Percentiles rank a stretch among this genome's conserved stretches.
These are phyloP conservation scores for Darevskia mixta DNA, from an alignment of 2,797 vertebrate species.

Conservation along the genomic window DNA sequence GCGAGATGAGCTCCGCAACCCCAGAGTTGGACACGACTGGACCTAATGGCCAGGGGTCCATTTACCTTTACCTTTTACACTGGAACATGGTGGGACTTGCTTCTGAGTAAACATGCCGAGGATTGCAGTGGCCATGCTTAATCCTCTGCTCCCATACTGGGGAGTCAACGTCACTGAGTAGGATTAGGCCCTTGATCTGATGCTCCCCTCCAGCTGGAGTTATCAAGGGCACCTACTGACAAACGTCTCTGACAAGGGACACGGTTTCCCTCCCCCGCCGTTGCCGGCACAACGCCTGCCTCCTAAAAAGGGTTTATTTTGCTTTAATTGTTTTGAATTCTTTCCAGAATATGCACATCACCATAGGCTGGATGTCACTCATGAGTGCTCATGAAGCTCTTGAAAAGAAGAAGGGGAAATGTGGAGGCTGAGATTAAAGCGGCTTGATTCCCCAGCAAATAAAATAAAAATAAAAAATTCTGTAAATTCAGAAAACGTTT, in stretches of 20 bases:
- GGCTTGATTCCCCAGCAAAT: not conserved
- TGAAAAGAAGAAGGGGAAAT: slow-evolving; percentile 9
- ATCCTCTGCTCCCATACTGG: not conserved
- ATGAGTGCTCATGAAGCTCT: slow-evolving; percentile 15
- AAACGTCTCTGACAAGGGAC: not conserved
- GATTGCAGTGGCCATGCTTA: not conserved
- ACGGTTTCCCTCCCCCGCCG: not conserved
- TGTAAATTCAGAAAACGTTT: not conserved
- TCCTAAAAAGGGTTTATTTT: not conserved
- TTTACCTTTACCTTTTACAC: no score
- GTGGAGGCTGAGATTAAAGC: slow-evolving; percentile 16
- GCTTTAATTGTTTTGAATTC: slow-evolving; percentile 24
- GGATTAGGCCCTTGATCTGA: not conserved
- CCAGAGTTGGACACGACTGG: no score
- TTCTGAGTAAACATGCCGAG: slow-evolving; percentile 3
- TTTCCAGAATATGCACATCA: slow-evolving; percentile 27
- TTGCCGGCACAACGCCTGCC: not conserved
- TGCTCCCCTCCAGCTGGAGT: not conserved
- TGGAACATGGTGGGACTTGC: not conserved
- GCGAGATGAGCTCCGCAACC: no score
- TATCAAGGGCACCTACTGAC: not conserved
- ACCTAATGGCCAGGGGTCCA: no score
- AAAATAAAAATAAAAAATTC: not conserved
- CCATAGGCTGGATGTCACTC: slow-evolving; percentile 19
- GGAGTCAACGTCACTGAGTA: not conserved